Evolutionary conservation across 2,797 vertebrate genomes (phyloP).

Genomic region (Acipenser oxyrinchus): DNA sequence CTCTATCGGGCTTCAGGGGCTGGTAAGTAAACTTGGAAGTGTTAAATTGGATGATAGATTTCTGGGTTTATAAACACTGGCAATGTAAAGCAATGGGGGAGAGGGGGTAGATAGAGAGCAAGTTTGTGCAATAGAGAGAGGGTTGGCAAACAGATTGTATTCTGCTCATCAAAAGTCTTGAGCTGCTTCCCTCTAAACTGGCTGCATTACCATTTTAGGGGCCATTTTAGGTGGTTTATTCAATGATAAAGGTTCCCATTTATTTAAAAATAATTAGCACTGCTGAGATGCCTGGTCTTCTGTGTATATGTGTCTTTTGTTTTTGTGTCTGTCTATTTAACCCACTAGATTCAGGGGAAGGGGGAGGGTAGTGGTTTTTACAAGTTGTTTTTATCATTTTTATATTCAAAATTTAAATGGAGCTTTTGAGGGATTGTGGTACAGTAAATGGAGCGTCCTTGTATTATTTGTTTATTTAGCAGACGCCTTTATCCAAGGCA

Average conservation of each 20-base stretch:
- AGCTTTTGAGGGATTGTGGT: no score
- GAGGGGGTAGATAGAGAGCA: constrained; percentile 19
- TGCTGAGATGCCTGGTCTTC: no score
- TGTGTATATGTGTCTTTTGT: no score
- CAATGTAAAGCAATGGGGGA: constrained; percentile 28
- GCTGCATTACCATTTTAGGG: constrained; percentile 6
- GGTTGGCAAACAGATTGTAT: background rate
- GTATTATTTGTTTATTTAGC: no score
- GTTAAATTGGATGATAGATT: constrained; percentile 42
- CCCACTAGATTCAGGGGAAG: no score
- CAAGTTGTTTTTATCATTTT: no score
- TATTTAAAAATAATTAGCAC: background rate
- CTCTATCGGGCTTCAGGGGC: constrained; percentile 28
- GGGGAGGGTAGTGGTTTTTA: no score
- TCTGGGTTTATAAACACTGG: constrained; percentile 33
- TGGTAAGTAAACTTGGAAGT: constrained; percentile 37
- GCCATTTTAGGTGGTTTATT: background rate
- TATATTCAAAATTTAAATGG: no score
- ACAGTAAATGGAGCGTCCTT: no score
- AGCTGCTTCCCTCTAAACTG: constrained; percentile 46
- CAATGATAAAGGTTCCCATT: background rate
- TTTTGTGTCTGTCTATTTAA: no score
- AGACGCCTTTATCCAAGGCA: no score
- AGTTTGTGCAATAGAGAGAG: constrained; percentile 15
- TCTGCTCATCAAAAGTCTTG: constrained; percentile 24